These are phyloP conservation scores for Sceloporus tristichus DNA, from an alignment of 2,113 vertebrate species.

Conservation along the genomic window DNA sequence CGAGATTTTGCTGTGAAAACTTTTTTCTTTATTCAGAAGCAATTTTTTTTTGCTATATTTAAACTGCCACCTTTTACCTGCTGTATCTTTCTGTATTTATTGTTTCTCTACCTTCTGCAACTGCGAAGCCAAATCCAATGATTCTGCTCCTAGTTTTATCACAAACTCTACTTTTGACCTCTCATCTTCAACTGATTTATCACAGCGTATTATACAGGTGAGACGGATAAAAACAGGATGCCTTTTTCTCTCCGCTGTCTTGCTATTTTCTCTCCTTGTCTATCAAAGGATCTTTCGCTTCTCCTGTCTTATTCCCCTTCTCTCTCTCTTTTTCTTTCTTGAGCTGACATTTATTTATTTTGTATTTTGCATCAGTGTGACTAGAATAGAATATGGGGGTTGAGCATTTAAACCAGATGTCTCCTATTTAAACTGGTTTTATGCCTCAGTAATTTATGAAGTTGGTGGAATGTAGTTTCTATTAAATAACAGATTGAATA, in stretches of 20 bases:
- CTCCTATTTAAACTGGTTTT: slow-evolving; percentile 77
- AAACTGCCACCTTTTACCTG: slow-evolving; percentile 68
- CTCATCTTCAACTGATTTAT: slow-evolving; percentile 84
- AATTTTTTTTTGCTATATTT: slow-evolving; percentile 61
- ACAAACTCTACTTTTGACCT: slow-evolving; percentile 81
- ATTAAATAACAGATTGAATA: slow-evolving; percentile 81
- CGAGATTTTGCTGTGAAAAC: slow-evolving; percentile 59
- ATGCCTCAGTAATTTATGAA: slow-evolving; percentile 80
- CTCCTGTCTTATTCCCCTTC: slow-evolving; percentile 24
- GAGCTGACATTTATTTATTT: slow-evolving; percentile 73
- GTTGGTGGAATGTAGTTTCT: slow-evolving; percentile 78
- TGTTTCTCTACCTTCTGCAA: slow-evolving; percentile 65
- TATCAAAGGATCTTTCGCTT: slow-evolving; percentile 50
- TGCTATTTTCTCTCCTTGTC: slow-evolving; percentile 56
- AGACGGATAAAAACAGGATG: slow-evolving; percentile 82
- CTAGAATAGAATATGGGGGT: slow-evolving; percentile 53
- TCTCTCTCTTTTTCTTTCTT: slow-evolving; percentile 53
- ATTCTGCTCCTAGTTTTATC: slow-evolving; percentile 76
- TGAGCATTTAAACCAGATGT: slow-evolving; percentile 76
- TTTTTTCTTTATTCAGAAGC: slow-evolving; percentile 60
- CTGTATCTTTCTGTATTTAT: slow-evolving; percentile 67
- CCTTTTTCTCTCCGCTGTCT: slow-evolving; percentile 62
- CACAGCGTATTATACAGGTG: slow-evolving; percentile 83
- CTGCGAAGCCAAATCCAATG: slow-evolving; percentile 73
- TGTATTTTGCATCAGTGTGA: slow-evolving; percentile 49